Evolutionary conservation across 2,888 invertebrate species (phyloP), one percentile per base, ranked within the genome.

Genomic region (Erebia palarica): DNA sequence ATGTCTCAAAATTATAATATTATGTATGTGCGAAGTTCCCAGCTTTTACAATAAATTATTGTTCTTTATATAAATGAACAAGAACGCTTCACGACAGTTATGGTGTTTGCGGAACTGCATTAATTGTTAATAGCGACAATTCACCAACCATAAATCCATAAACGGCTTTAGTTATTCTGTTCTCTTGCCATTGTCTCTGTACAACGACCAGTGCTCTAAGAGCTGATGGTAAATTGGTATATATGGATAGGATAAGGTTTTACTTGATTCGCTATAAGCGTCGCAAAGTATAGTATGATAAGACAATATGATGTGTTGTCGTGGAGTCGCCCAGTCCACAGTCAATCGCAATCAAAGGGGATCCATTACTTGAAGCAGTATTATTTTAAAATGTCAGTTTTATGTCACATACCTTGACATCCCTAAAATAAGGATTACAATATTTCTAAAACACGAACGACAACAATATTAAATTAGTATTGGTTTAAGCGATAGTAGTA

Each of bases 61-160:
- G 65, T 42, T 21, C 66, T 21, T 67, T 67, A 67, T 67, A 49
- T 59, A 67, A 21, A 9, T 18, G 73, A 71, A 67, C 66, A 59
- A 73, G 66, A 67, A 61, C 71, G 49, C 69, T 69, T 36, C 16
- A 51, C 27, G 71, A 73, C 72, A 67, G 71, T 71, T 75, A 71
- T 75, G 71, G 69, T 68, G 63, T 70, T 73, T 75, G 73, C 73
- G 71, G 75, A 73, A 69, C 72, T 53, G 69, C 69, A 73, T 73
- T 75, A 75, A 75, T 75, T 73, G 70, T 66, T 42, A 67, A 68
- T 70, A 69, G 69, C 66, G 74, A 75, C 71, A 75, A 74, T 74
- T 68, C 71, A 66, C 72, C 63, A 70, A 65, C 69, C 72, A 73
- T 74, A 74, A 74, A 65, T 68, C 74, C 75, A 71, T 74, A 75